Evolutionary conservation across 2,797 vertebrate genomes (phyloP).

Genomic region (Valencia hispanica): DNA sequence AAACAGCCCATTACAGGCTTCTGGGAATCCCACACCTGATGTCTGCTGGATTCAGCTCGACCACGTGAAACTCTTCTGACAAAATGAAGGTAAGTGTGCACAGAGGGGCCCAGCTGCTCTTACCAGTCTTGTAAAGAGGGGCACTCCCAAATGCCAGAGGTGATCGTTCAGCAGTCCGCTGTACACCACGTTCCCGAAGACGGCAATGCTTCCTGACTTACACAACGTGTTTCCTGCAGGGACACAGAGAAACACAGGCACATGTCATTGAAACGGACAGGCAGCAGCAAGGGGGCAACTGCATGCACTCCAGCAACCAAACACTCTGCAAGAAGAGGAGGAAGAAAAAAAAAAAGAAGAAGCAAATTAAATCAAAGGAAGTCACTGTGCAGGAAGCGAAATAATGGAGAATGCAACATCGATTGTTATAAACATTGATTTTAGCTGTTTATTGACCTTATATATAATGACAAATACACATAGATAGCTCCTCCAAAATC

Average conservation of each 20-base stretch:
- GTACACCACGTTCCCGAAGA: conserved; percentile 80
- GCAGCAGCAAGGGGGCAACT: conserved; percentile 30
- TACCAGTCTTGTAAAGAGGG: conserved; percentile 82
- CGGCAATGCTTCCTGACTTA: conserved; percentile 78
- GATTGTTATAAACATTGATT: conserved; percentile 70
- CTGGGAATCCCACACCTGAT: conserved; percentile 49
- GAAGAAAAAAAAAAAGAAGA: not conserved
- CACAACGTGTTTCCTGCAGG: conserved; percentile 77
- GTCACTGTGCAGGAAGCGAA: conserved; percentile 61
- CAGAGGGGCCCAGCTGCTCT: conserved; percentile 56
- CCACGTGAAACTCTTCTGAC: conserved; percentile 25
- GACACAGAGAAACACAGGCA: conserved; percentile 54
- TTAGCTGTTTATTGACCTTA: conserved; percentile 64
- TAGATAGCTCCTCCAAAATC: conserved; percentile 43
- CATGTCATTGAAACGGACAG: conserved; percentile 56
- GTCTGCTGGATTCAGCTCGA: conserved; percentile 28
- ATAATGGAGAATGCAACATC: conserved; percentile 62
- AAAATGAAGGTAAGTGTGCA: conserved; percentile 56
- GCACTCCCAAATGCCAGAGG: conserved; percentile 80
- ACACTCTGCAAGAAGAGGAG: not conserved
- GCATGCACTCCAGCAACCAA: conserved; percentile 16
- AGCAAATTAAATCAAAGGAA: conserved; percentile 61
- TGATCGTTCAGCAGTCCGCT: conserved; percentile 78
- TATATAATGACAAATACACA: conserved; percentile 52
- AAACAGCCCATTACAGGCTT: conserved; percentile 40